A percentile compares a stretch with the other conserved stretches of the same genome.
Evolutionary conservation across 2,113 vertebrate genomes (phyloP).

Genomic region (Noturus placidus): DNA sequence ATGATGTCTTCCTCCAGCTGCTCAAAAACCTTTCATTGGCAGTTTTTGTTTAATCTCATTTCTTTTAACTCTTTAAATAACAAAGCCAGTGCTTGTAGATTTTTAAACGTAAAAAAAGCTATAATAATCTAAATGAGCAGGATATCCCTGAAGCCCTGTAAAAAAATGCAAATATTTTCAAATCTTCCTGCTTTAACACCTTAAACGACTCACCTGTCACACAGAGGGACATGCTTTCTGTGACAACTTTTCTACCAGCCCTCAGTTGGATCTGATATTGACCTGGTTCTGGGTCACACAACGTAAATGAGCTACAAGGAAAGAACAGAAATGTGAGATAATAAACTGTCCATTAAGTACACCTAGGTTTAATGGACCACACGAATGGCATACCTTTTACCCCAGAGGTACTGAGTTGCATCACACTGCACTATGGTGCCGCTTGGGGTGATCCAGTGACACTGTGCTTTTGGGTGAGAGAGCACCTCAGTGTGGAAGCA

Average conservation of each 20-base stretch:
- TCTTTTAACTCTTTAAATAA: background rate
- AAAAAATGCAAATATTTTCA: background rate
- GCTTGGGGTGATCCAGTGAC: slow-evolving; percentile 76
- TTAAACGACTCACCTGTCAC: slow-evolving; percentile 78
- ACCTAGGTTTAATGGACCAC: background rate
- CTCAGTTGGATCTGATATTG: slow-evolving; percentile 80
- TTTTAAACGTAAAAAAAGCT: background rate
- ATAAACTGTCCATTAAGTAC: background rate
- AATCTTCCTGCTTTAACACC: background rate
- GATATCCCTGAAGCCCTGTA: background rate
- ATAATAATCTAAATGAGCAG: background rate
- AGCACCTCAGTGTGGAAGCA: slow-evolving; percentile 80
- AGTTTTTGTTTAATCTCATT: background rate
- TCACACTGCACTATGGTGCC: slow-evolving; percentile 43
- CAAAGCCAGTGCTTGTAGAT: background rate
- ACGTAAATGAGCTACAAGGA: slow-evolving; percentile 72
- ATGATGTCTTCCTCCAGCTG: background rate
- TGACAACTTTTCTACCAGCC: slow-evolving; percentile 70
- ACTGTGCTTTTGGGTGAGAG: slow-evolving; percentile 79
- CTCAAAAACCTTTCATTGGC: background rate
- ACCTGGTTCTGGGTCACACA: slow-evolving; percentile 79
- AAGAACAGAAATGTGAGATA: background rate
- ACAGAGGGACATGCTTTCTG: slow-evolving; percentile 76
- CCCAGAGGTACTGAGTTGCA: background rate
- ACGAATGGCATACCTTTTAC: slow-evolving; percentile 38